Evolutionary conservation across 2,113 vertebrate species (phyloP).

Genomic region (Mixornis gularis): DNA sequence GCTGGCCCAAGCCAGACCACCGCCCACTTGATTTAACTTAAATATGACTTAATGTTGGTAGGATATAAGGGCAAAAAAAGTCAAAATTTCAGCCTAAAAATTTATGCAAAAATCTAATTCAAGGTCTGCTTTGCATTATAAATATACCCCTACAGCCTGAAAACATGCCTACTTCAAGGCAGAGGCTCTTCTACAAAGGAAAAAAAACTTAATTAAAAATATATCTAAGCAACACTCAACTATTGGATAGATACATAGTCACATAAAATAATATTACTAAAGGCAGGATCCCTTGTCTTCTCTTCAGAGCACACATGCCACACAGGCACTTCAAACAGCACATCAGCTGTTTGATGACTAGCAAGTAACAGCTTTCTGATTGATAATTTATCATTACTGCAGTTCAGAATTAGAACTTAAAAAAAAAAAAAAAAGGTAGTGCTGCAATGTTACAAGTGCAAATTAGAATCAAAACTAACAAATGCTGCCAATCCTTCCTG

Average conservation of each 20-base stretch:
- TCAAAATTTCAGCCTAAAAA: not conserved
- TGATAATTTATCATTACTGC: not conserved
- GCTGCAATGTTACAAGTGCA: not conserved
- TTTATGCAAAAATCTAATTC: not conserved
- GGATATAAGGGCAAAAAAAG: not conserved
- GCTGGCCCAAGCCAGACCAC: not conserved
- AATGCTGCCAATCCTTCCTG: not conserved
- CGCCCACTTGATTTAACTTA: not conserved
- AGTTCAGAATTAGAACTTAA: not conserved
- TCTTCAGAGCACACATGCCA: not conserved
- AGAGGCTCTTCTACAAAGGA: not conserved
- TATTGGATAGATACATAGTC: not conserved
- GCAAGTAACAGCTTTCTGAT: not conserved
- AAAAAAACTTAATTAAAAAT: not conserved
- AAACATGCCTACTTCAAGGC: not conserved
- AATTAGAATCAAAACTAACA: conserved; percentile 10
- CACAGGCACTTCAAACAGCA: not conserved
- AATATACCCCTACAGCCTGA: not conserved
- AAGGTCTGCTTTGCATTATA: not conserved
- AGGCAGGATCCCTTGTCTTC: not conserved
- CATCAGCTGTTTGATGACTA: not conserved
- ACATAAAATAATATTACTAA: not conserved
- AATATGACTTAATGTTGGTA: not conserved
- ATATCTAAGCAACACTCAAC: not conserved
- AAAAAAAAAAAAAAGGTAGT: not conserved